phyloP scores from a whole-genome alignment of 2,113 vertebrate genomes.

The Gymnogyps californianus region DNA sequence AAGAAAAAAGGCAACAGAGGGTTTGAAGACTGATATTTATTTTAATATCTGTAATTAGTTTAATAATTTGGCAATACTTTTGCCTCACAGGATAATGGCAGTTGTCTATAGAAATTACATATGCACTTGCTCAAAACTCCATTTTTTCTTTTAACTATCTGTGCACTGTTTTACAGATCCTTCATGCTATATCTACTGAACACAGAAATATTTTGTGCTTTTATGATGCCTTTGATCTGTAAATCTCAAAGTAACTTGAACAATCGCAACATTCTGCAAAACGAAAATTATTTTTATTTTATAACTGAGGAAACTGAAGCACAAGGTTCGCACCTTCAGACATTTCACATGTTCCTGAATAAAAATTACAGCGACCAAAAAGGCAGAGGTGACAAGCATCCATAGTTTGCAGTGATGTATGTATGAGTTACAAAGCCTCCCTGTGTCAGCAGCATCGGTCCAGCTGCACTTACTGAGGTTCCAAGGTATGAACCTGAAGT shows the following conservation, averaged over 20 bases:
- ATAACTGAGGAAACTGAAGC: neutral
- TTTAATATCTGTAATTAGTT: slow-evolving; percentile 60
- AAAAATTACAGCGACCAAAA: neutral
- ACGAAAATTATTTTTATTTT: neutral
- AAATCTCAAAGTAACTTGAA: neutral
- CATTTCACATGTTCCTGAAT: neutral
- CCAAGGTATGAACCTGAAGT: neutral
- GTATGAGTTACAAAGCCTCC: neutral
- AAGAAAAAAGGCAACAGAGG: neutral
- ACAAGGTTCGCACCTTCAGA: neutral
- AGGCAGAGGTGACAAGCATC: neutral
- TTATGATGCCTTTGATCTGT: neutral
- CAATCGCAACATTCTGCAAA: neutral
- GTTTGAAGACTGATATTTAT: slow-evolving; percentile 35
- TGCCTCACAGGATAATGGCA: neutral
- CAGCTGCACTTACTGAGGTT: neutral
- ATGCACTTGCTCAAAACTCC: neutral
- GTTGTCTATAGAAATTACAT: neutral
- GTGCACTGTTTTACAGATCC: neutral
- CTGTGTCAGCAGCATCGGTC: neutral
- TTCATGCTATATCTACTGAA: neutral
- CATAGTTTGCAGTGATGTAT: neutral
- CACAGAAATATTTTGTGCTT: neutral
- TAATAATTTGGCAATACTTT: slow-evolving; percentile 37
- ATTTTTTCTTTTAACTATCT: neutral